Conservation (phyloP, 2,888 invertebrate species). For the Leuctra nigra region DNA sequence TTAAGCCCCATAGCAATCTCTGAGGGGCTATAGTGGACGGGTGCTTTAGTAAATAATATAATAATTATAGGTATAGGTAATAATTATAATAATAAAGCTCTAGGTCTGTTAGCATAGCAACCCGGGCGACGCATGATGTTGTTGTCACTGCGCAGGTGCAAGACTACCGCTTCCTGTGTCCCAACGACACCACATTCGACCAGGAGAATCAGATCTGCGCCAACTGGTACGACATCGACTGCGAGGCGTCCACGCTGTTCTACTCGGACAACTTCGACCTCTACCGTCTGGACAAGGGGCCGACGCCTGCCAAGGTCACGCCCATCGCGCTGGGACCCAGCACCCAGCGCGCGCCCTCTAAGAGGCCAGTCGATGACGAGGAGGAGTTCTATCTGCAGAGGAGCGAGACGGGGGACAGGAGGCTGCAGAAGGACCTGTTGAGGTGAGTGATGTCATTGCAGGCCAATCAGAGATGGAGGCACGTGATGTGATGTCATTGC, state of each 20-base stretch:
- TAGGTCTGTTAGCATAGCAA: too few species aligned
- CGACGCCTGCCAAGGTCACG: constrained; percentile 23
- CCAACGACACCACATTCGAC: constrained; percentile 85
- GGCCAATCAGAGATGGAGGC: too few species aligned
- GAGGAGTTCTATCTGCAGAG: constrained; percentile 64
- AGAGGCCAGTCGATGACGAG: constrained; percentile 54
- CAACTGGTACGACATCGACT: constrained; percentile 85
- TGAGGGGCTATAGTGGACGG: too few species aligned
- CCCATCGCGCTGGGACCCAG: constrained; percentile 34
- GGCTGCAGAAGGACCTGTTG: constrained; percentile 33
- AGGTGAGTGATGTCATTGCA: too few species aligned
- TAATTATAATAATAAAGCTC: too few species aligned
- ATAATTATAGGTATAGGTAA: too few species aligned
- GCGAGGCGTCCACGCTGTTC: constrained; percentile 71
- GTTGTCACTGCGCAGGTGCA: constrained; percentile 59
- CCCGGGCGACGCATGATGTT: too few species aligned
- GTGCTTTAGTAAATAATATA: too few species aligned
- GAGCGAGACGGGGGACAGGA: constrained; percentile 56
- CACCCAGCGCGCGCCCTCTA: constrained; percentile 30
- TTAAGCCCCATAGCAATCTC: too few species aligned
- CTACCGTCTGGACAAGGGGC: constrained; percentile 57
- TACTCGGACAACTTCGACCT: constrained; percentile 82
- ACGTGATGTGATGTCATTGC: too few species aligned
- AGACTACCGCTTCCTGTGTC: constrained; percentile 82
- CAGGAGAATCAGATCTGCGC: constrained; percentile 90